These are phyloP conservation scores for Thumatha senex DNA, from an alignment of 2,888 invertebrate species.

Conservation along the genomic window DNA sequence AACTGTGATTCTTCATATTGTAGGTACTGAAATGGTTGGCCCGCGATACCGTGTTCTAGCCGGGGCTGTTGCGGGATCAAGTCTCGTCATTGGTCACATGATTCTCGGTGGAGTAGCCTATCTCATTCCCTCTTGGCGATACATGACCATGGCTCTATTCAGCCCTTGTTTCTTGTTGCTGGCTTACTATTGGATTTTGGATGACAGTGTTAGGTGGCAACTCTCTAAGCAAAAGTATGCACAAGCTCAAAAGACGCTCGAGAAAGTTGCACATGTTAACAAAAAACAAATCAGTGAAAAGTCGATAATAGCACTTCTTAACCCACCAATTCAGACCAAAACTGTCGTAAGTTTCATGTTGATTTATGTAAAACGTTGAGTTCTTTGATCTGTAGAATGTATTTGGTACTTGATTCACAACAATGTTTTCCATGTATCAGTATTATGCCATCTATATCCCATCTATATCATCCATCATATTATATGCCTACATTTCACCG, in stretches of 20 bases:
- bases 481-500: no score
- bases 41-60: conserved; percentile 88
- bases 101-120: conserved; percentile 86
- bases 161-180: conserved; percentile 86
- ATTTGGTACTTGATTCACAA: no score
- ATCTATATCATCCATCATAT: no score
- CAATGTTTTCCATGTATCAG: no score
- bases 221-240: conserved; percentile 85
- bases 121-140: conserved; percentile 86
- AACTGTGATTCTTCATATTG: no score
- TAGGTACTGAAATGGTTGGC: conserved; percentile 89
- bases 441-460: no score
- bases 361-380: no score
- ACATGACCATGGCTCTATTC: conserved; percentile 85
- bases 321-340: not conserved
- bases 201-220: conserved; percentile 89
- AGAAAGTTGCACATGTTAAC: conserved; percentile 85
- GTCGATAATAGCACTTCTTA: conserved; percentile 59
- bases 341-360: no score
- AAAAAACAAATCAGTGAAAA: conserved; percentile 79
- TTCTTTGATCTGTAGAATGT: no score
- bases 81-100: conserved; percentile 88
- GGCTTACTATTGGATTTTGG: conserved; percentile 84
- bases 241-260: conserved; percentile 84
- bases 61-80: conserved; percentile 86